phyloP scores from a whole-genome alignment of 2,888 invertebrate species.

The Spilosoma lubricipeda region DNA sequence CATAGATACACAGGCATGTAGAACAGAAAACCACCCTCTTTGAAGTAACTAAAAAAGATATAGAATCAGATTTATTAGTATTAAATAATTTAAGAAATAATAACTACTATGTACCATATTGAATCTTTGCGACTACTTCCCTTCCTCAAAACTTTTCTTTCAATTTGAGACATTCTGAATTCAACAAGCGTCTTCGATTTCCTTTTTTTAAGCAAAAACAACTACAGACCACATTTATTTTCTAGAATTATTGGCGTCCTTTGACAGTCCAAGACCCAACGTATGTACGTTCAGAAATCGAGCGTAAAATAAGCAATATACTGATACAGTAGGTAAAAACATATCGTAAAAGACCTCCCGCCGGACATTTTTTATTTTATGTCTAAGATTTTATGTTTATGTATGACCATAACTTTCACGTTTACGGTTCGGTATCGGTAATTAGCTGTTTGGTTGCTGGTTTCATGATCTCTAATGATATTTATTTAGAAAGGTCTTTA shows the following conservation, averaged over 20 bases:
- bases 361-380: constrained; percentile 20
- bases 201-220: neutral
- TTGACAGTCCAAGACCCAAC: neutral
- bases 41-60: no score
- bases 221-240: constrained; percentile 1
- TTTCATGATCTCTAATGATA: neutral
- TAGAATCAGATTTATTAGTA: no score
- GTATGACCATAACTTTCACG: constrained; percentile 32
- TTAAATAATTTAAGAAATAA: no score
- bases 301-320: constrained; percentile 27
- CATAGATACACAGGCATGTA: no score
- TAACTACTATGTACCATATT: neutral
- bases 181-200: neutral
- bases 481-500: neutral
- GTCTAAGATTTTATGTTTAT: constrained; percentile 36
- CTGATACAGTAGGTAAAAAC: constrained; percentile 17
- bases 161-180: neutral
- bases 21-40: no score
- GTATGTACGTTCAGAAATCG: constrained; percentile 12
- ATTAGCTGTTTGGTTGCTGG: constrained; percentile 34
- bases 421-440: constrained; percentile 38
- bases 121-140: neutral
- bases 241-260: constrained; percentile 8
- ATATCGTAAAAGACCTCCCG: constrained; percentile 19
- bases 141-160: neutral